phyloP scores from a whole-genome alignment of 2,888 invertebrate species.

The Phortica magna region DNA sequence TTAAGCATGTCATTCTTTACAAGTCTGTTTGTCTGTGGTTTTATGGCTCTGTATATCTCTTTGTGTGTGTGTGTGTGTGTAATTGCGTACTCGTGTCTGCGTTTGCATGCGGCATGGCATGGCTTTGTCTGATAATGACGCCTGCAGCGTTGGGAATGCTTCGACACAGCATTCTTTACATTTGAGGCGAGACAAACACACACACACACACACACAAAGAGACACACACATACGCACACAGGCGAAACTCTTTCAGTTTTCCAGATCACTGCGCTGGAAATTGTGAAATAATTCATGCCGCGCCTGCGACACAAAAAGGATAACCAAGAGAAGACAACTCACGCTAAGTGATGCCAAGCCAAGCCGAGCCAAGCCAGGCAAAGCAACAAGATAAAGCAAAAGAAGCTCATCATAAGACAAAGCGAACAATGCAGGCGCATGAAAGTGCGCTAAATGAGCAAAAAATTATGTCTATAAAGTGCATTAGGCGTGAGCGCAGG shows the following conservation, averaged over 20 bases:
- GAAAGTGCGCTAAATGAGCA: not conserved
- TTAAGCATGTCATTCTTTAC: slow-evolving; percentile 2
- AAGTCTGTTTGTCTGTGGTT: not conserved
- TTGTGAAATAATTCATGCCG: slow-evolving; percentile 42
- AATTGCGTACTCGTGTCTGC: slow-evolving; percentile 10
- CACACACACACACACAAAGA: slow-evolving; percentile 17
- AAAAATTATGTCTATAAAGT: not conserved
- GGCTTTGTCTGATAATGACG: slow-evolving; percentile 8
- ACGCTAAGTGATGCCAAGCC: not conserved
- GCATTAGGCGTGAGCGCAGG: slow-evolving; percentile 1
- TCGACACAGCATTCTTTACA: not conserved
- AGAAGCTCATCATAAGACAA: not conserved
- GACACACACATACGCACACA: not conserved
- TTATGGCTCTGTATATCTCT: not conserved
- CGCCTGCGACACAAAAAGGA: not conserved
- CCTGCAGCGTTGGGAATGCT: not conserved
- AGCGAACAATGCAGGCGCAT: not conserved
- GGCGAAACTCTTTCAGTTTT: slow-evolving; percentile 45
- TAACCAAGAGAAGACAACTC: not conserved
- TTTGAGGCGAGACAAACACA: not conserved
- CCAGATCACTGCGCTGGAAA: slow-evolving; percentile 55
- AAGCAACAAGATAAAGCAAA: slow-evolving; percentile 3
- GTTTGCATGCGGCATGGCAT: not conserved
- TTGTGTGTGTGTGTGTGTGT: slow-evolving; percentile 33
- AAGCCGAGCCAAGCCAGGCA: too few relatives aligned